Conservation (phyloP, 2,888 invertebrate genomes). For the Macaria liturata region DNA sequence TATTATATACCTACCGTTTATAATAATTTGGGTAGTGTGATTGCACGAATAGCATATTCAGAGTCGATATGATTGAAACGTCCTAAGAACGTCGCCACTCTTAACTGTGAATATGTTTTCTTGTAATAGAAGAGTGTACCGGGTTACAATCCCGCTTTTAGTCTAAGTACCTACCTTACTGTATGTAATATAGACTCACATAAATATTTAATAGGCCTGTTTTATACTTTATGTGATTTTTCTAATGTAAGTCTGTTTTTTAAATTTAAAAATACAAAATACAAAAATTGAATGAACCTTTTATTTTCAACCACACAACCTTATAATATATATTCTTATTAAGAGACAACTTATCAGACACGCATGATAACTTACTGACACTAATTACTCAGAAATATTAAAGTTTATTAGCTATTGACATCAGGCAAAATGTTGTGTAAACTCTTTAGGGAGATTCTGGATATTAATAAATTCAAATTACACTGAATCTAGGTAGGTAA, state of each 20-base stretch:
- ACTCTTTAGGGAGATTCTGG: too few relatives aligned
- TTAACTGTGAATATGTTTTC: conserved; percentile 65
- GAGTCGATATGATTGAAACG: conserved; percentile 36
- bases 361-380: too few relatives aligned
- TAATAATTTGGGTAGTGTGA: conserved; percentile 63
- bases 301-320: conserved; percentile 8
- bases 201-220: conserved; percentile 82
- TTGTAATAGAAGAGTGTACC: conserved; percentile 77
- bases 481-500: too few relatives aligned
- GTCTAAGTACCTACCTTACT: conserved; percentile 80
- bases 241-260: conserved; percentile 82
- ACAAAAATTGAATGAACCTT: conserved; percentile 43
- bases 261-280: conserved; percentile 76
- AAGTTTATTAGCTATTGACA: too few relatives aligned
- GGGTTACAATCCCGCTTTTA: conserved; percentile 82
- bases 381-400: too few relatives aligned
- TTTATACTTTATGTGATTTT: conserved; percentile 82
- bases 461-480: too few relatives aligned
- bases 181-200: conserved; percentile 83
- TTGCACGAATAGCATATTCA: conserved; percentile 69
- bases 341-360: too few relatives aligned
- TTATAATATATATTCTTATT: neutral
- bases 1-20: conserved; percentile 32
- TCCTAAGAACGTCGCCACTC: conserved; percentile 1
- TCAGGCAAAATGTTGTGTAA: too few relatives aligned